Evolutionary conservation across 2,113 vertebrate genomes (phyloP), one percentile per base, ranked within the genome.

Genomic region (Carettochelys insculpta): DNA sequence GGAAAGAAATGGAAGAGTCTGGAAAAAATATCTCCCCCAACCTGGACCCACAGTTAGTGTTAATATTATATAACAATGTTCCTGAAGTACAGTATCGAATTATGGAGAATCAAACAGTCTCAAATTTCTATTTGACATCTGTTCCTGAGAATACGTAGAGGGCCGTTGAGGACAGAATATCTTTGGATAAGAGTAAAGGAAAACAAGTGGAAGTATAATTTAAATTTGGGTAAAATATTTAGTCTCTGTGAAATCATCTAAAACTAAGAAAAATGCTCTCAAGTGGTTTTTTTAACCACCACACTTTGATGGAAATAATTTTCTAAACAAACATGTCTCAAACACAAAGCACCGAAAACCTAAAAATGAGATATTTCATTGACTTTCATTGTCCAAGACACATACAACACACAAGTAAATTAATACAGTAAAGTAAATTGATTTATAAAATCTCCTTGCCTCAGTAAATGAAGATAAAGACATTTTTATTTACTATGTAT

Each of bases 341-440:
- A n/a, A n/a, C n/a, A n/a, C n/a, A n/a, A n/a, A 92, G 2, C 5
- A 50, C 4, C 3, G 8, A 31, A 58, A 87, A 22, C n/a, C n/a
- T 68, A 68, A 87, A 52, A 81, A 58, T 79, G 45, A 75, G 54
- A 0, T 43, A 82, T 13, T 43, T 87, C 27, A 80, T 4, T 82
- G 24, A 8, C 52, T 92, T 31, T 77, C 76, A 48, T 17, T 56
- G 76, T n/a, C 38, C 80, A 86, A 91, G 38, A 68, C 61, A 65
- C 34, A 68, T 4, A 38, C n/a, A 22, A 11, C 54, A 25, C 54
- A 20, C 61, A 68, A n/a, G 9, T 38, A 92, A 9, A 45, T 65
- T 76, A 94, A 86, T 14, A 84, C 0, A 77, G 14, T 88, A 80
- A 83, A 94, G 52, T n/a, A 82, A 93, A 88, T 4, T 11, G 34